These are phyloP conservation scores for Vicugna pacos DNA, from an alignment of 2,113 vertebrate genomes.

Conservation along the genomic window DNA sequence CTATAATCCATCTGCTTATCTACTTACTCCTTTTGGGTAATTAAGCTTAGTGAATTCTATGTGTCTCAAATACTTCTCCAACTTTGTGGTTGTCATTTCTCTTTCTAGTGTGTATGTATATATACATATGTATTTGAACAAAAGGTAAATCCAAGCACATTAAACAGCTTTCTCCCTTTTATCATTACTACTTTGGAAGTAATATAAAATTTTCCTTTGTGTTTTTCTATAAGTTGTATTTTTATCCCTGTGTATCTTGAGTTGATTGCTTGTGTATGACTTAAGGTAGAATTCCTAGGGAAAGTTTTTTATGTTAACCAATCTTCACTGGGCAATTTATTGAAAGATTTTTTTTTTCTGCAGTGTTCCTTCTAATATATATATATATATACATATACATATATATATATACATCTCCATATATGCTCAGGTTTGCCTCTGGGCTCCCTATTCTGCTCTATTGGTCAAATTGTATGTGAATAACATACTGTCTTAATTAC, in stretches of 20 bases:
- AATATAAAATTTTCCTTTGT: background rate
- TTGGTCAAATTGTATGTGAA: background rate
- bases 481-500: background rate
- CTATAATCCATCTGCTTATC: background rate
- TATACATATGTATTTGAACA: background rate
- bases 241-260: background rate
- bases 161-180: background rate
- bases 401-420: background rate
- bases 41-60: background rate
- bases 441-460: background rate
- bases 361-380: background rate
- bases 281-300: background rate
- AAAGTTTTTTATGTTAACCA: background rate
- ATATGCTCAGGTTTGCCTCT: background rate
- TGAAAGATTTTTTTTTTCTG: background rate
- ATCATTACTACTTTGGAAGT: background rate
- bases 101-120: background rate
- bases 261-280: background rate
- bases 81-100: background rate
- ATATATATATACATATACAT: background rate
- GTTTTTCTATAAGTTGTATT: background rate
- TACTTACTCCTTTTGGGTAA: background rate
- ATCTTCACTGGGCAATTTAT: background rate
- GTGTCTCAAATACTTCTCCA: background rate
- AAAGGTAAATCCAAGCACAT: background rate